Percentiles rank a stretch among this genome's conserved stretches.
phyloP scores from a whole-genome alignment of 2,797 vertebrate species.

The Girardinus metallicus region DNA sequence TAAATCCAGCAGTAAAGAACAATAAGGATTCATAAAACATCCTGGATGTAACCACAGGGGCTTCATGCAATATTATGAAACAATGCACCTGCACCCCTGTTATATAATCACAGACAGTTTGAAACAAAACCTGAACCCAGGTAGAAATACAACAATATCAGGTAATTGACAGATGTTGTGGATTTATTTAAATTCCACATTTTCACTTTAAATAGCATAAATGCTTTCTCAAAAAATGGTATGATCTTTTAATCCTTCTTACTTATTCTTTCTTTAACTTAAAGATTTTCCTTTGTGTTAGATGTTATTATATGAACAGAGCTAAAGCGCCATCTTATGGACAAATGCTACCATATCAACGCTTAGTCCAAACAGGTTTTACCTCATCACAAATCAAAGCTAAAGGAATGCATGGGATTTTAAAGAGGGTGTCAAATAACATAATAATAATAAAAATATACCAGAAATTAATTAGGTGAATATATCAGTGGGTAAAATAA shows the following conservation, averaged over 20 bases:
- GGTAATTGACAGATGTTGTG: background rate
- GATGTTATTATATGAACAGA: constrained; percentile 66
- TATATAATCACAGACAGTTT: constrained; percentile 5
- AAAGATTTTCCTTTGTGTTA: background rate
- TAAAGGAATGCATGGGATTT: constrained; percentile 19
- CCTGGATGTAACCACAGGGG: constrained; percentile 5
- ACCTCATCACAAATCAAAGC: constrained; percentile 8
- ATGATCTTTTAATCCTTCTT: constrained; percentile 21
- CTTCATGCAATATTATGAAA: constrained; percentile 13
- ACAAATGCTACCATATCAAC: constrained; percentile 27
- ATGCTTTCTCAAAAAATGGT: background rate
- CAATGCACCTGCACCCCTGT: background rate
- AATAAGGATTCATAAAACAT: background rate
- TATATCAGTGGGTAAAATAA: constrained; percentile 6
- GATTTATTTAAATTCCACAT: background rate
- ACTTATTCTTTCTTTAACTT: constrained; percentile 17
- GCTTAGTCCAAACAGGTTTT: background rate
- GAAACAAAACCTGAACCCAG: background rate
- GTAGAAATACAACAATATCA: constrained; percentile 12
- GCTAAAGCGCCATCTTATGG: constrained; percentile 85
- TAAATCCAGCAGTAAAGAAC: background rate
- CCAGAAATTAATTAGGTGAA: background rate
- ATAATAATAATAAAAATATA: background rate
- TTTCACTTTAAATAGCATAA: constrained; percentile 5
- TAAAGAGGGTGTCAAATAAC: constrained; percentile 13